Evolutionary conservation across 2,888 invertebrate species (phyloP).

Genomic region (Perdita meconis): DNA sequence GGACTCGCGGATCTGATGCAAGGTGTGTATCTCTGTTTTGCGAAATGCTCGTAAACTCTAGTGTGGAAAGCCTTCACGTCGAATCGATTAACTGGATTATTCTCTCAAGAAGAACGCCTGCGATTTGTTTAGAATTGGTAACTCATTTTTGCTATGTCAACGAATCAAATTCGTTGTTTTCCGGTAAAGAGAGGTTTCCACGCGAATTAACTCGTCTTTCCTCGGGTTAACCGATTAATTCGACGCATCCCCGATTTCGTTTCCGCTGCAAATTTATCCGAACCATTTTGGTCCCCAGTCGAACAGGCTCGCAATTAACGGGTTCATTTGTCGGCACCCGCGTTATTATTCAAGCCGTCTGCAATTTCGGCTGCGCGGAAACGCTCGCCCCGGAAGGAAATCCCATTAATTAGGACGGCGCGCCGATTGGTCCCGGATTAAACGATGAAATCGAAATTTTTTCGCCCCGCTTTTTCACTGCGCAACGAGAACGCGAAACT

Average conservation of each 20-base stretch:
- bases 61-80: no score
- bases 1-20: not conserved
- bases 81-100: no score
- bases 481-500: no score
- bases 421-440: not conserved
- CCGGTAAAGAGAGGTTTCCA: no score
- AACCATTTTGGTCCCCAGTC: not conserved
- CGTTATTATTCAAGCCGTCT: not conserved
- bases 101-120: no score
- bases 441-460: conserved; percentile 1
- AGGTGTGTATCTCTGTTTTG: no score
- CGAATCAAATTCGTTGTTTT: no score
- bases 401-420: not conserved
- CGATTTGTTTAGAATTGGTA: no score
- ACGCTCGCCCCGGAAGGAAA: not conserved
- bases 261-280: not conserved
- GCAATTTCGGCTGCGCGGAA: conserved; percentile 3
- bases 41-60: no score
- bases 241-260: not conserved
- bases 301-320: not conserved
- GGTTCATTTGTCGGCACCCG: not conserved
- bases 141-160: no score
- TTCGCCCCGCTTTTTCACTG: not conserved
- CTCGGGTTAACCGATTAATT: not conserved
- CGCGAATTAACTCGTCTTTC: no score